phyloP scores from a whole-genome alignment of 2,113 vertebrate species.

The Cepphus grylle region DNA sequence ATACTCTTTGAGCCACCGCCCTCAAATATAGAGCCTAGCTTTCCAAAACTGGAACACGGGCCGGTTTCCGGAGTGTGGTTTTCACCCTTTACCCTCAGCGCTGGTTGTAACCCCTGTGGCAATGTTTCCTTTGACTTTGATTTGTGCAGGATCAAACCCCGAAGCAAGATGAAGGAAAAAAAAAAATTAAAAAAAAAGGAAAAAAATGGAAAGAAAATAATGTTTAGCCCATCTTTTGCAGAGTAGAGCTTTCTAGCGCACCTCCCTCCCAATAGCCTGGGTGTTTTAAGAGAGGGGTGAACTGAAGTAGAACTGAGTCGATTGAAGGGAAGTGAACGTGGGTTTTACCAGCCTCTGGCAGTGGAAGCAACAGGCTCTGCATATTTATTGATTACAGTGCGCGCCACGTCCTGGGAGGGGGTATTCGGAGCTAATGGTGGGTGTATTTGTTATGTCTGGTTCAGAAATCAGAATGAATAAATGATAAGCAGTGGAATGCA shows the following conservation, averaged over 20 bases:
- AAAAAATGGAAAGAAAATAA: not conserved
- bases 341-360: conserved; percentile 1
- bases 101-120: not conserved
- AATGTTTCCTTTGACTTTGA: not conserved
- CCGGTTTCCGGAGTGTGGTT: not conserved
- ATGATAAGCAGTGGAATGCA: not conserved
- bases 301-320: not conserved
- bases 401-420: not conserved
- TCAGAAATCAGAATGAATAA: conserved; percentile 30
- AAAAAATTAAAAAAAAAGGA: too few relatives aligned
- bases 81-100: not conserved
- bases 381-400: conserved; percentile 2
- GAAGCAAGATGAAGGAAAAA: not conserved
- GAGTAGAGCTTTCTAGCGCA: not conserved
- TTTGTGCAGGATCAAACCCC: not conserved
- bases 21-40: not conserved
- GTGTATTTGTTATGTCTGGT: conserved; percentile 17
- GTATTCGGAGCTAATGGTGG: not conserved
- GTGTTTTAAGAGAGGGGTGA: not conserved
- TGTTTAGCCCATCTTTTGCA: not conserved
- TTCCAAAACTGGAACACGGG: not conserved
- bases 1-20: not conserved
- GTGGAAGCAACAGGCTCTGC: not conserved
- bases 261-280: not conserved
- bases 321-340: not conserved